phyloP scores from a whole-genome alignment of 2,113 vertebrate species.

The Myocastor coypus region DNA sequence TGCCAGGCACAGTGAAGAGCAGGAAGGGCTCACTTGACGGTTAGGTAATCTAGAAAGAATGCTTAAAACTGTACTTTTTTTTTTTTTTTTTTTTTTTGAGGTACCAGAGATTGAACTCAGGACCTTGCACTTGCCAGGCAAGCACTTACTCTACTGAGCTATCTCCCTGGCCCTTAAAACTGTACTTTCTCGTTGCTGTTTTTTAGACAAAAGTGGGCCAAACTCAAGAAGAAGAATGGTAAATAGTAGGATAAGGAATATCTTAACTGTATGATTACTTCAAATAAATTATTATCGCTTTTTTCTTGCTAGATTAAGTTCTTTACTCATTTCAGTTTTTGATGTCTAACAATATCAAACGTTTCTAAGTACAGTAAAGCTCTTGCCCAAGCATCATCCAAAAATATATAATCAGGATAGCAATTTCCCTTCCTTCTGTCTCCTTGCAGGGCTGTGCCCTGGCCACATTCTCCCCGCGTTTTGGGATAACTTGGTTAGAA shows the following conservation, averaged over 20 bases:
- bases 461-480: not conserved
- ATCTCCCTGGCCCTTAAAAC: not conserved
- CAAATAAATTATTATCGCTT: not conserved
- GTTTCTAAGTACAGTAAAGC: constrained; percentile 9
- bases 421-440: too few species aligned
- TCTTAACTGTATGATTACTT: not conserved
- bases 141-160: too few species aligned
- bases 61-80: not conserved
- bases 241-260: not conserved
- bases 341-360: not conserved
- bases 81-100: too few species aligned
- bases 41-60: not conserved
- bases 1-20: not conserved
- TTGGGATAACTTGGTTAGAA: not conserved
- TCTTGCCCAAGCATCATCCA: not conserved
- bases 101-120: too few species aligned
- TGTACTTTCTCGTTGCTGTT: not conserved
- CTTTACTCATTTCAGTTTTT: not conserved
- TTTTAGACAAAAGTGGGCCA: not conserved
- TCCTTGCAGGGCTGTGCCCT: fast-evolving
- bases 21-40: not conserved
- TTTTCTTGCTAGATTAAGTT: not conserved
- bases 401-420: not conserved
- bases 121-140: too few species aligned
- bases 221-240: not conserved